Evolutionary conservation across 1,140 invertebrate genomes (phyloP), one percentile per base, ranked within the genome.

Genomic region (Sycophaga agraensis): DNA sequence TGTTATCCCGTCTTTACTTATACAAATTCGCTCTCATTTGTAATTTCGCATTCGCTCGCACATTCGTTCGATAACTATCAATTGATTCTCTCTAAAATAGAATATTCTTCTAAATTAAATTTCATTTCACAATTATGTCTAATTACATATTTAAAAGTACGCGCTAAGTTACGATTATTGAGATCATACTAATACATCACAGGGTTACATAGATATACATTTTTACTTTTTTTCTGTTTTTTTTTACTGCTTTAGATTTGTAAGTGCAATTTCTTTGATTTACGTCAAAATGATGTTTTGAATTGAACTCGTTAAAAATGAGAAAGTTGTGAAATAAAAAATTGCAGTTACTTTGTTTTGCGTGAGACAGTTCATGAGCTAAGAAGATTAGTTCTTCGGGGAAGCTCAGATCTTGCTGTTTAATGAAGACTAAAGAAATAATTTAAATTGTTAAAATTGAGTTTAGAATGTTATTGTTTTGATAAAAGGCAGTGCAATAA

Each of bases 181-280:
- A 81, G 78, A 81, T 81, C 79, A 81, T 79, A 80, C 75, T 80
- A 81, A 81, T 81, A 81, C 79, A 80, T 80, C 79, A 81, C 79
- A 81, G 79, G 79, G 78, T 81, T 81, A 81, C 79, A 81, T 76
- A 75, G 71, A 77, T 69, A 69, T 70, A 73, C 70, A 68, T 77
- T 76, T 68, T 73, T 68, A 64, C 59, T 53, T 69, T 68, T 64
- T 61, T 68, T 59, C 69, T 71, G 69, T 67, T 67, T 67, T 69
- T 66, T 69, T 62, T 71, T 64, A 48, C 45, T 65, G 59, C 51
- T 62, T 57, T 37, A 43, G 12, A 17, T 22, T 56, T 59, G 28
- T n/a, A 56, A 62, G 59, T 54, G 43, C 37, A 22, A 62, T 31
- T 64, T 50, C 63, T 58, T 60, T n/a, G n/a, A n/a, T n/a, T n/a